Base-by-base conservation (phyloP, 2,888 invertebrate genomes). In the Zaprionus lineosus region DNA sequence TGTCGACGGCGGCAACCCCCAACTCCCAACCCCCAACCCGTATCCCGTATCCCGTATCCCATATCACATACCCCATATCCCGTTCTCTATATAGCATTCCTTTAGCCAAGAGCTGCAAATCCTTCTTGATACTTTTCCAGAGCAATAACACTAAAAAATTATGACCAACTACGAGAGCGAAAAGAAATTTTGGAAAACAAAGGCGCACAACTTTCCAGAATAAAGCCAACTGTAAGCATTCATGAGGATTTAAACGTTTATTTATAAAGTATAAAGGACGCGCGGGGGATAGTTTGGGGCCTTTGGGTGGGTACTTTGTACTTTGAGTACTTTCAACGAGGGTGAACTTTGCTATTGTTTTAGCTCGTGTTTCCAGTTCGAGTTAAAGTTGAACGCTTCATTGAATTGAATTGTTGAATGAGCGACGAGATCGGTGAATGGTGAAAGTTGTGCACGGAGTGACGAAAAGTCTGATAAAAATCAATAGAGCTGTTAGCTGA, bases 101-200 rank as follows among this genome's bases (percentile, higher is more conserved):
- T n/a, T n/a, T n/a, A n/a, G n/a, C n/a, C n/a, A n/a, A n/a, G 19
- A 59, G 40, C 6, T 39, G 39, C 11, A 8, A 58, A 24, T 59
- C 85, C 81, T 74, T 64, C 76, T 82, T 40, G 58, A 64, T 59
- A 50, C 68, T 74, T 74, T 40, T 55, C 43, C 46, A 51, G 16
- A 52, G 84, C 75, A 83, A 87, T 87, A 87, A 87, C 86, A 86
- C 71, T 87, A 88, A 87, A 87, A 87, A 88, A 78, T 87, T 88
- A 87, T 86, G 87, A 79, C 84, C 83, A 58, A 73, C 65, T 37
- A 60, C 56, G 41, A 71, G 56, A 70, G 55, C 52, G 62, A 67
- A 82, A 83, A 73, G 57, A 84, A 82, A 67, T 69, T n/a, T 74
- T 68, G 60, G 64, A 78, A 83, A 79, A 85, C 84, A 86, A 81